Base-by-base conservation (phyloP, 2,113 vertebrate genomes). In the Campylomormyrus tamandua region DNA sequence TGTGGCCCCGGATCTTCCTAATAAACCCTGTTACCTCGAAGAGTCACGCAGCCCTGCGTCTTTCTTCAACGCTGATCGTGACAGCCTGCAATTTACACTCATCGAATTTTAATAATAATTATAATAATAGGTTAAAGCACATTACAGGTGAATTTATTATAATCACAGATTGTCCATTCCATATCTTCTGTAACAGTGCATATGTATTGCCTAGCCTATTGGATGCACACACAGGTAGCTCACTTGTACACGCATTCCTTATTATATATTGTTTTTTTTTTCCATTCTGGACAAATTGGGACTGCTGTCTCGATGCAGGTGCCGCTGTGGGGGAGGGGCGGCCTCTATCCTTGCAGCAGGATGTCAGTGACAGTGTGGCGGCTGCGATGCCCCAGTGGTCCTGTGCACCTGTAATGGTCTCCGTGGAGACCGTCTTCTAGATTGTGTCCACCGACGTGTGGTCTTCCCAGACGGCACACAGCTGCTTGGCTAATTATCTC, bases 401-500 rank as follows among this genome's bases (percentile, higher is more conserved):
- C 89, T 42, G 89, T 17, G 87, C 94, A 95, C 94, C 94, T 95
- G 94, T 83, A 90, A 90, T 92, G 92, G 90, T 87, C 86, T 90
- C 87, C 92, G 92, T 31, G 49, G 91, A n/a, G 90, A 90, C 92
- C 21, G 92, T 91, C 90, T 89, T 27, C 46, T 87, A 15, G 88
- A 92, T 90, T 87, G 62, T 74, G 83, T 90, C 90, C 88, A 88
- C 89, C 39, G 91, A 87, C 90, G 90, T 92, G 94, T 1, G 92
- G 91, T 89, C 92, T 92, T 90, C 93, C 62, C 93, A 95, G 94
- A 94, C 94, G 92, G 91, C 88, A 88, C 93, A 94, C 95, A 96
- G 94, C 95, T 95, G 95, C 93, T 95, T 92, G 91, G 93, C 94
- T 94, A 94, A 95, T 95, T 95, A 92, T 93, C 92, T 93, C 90